These are phyloP conservation scores for Spilogale gracilis DNA, from an alignment of 2,113 vertebrate genomes.

Conservation along the genomic window DNA sequence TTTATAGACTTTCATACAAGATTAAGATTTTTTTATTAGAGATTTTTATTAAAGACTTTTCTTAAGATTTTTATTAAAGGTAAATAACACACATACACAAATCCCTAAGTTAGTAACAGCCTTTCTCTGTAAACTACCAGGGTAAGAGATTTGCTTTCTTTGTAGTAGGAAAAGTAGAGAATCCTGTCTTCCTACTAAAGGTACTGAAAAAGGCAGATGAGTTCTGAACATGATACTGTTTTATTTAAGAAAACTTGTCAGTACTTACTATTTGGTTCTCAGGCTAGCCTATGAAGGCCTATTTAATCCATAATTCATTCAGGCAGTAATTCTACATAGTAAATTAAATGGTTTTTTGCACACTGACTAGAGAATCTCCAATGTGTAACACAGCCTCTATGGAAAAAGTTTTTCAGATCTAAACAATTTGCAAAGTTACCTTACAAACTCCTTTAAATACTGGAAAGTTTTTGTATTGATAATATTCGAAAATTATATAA, in stretches of 20 bases:
- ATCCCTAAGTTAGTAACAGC: not conserved
- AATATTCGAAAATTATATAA: not conserved
- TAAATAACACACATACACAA: not conserved
- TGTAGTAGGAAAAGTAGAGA: not conserved
- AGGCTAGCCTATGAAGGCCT: not conserved
- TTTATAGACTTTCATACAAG: not conserved
- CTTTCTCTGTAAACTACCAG: not conserved
- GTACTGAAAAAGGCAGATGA: not conserved
- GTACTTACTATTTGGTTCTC: not conserved
- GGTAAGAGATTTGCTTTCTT: not conserved
- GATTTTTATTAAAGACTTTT: constrained; percentile 47
- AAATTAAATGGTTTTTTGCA: constrained; percentile 43
- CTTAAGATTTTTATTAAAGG: constrained; percentile 52
- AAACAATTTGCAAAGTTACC: constrained; percentile 18
- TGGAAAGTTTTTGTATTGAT: not conserved
- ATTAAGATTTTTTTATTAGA: constrained; percentile 55
- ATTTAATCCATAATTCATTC: not conserved
- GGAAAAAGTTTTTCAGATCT: constrained; percentile 40
- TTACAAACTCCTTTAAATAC: not conserved
- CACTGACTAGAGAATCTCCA: not conserved
- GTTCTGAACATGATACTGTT: not conserved
- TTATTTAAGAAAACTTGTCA: not conserved
- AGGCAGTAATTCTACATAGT: not conserved
- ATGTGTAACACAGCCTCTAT: not conserved
- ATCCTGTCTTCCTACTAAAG: not conserved